These are phyloP conservation scores for Bombus picipes DNA, from an alignment of 1,140 invertebrate species.

Conservation along the genomic window DNA sequence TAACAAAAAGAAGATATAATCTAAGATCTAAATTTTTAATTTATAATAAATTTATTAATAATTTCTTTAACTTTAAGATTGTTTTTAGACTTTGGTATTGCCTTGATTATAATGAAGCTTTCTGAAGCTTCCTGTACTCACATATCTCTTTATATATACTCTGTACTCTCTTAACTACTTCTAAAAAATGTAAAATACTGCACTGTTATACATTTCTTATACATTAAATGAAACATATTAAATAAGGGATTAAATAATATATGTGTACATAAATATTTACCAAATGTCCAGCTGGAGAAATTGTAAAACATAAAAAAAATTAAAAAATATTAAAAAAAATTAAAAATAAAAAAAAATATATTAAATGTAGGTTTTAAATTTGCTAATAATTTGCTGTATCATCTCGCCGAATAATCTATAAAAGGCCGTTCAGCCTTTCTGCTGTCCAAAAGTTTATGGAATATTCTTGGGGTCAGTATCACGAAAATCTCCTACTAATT, in stretches of 20 bases:
- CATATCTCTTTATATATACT: not conserved
- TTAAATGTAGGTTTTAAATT: too few species aligned
- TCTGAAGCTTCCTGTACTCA: not conserved
- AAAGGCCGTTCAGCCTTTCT: too few species aligned
- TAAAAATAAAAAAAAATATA: too few species aligned
- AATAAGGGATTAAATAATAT: not conserved
- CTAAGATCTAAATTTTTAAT: slow-evolving; percentile 1
- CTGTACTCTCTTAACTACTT: not conserved
- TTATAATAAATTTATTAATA: not conserved
- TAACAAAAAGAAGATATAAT: not conserved
- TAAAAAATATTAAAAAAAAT: too few species aligned
- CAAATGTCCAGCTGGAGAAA: too few species aligned
- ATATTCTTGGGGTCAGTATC: too few species aligned
- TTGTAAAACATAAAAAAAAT: too few species aligned
- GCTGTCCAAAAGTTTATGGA: too few species aligned
- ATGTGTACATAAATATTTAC: too few species aligned
- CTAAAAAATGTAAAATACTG: not conserved
- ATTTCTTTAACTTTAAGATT: not conserved
- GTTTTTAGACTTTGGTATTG: not conserved
- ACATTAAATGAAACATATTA: not conserved
- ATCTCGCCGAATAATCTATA: too few species aligned
- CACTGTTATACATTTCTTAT: not conserved
- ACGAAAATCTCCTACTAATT: too few species aligned
- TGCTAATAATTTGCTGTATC: too few species aligned
- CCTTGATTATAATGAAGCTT: not conserved